phyloP scores from a whole-genome alignment of 2,113 vertebrate species.

The Istiophorus platypterus region DNA sequence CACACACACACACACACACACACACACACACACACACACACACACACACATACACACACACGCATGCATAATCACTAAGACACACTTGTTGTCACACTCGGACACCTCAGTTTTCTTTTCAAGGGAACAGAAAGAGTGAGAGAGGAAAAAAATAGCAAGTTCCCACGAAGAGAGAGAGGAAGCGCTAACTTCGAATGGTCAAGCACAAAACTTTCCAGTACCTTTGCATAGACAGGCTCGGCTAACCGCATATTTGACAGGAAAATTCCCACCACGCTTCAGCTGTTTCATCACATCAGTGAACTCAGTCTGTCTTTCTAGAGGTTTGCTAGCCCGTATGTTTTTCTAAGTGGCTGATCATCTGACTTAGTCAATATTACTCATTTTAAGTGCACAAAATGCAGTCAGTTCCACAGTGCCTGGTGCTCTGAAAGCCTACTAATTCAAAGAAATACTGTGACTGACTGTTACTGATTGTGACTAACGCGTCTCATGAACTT shows the following conservation, averaged over 20 bases:
- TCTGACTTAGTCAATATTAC: background rate
- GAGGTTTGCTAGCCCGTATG: background rate
- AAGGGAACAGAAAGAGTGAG: slow-evolving; percentile 29
- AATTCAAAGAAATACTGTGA: background rate
- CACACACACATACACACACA: background rate
- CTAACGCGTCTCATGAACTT: background rate
- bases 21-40: background rate
- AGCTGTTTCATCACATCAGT: slow-evolving; percentile 37
- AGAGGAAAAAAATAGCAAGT: slow-evolving; percentile 27
- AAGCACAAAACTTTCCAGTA: slow-evolving; percentile 54
- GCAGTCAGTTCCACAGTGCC: background rate
- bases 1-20: background rate
- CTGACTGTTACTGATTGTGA: too few species aligned
- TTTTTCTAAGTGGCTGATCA: background rate
- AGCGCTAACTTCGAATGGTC: slow-evolving; percentile 54
- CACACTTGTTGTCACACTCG: slow-evolving; percentile 18
- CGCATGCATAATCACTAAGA: slow-evolving; percentile 1
- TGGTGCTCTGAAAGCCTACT: background rate
- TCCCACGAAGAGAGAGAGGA: slow-evolving; percentile 64
- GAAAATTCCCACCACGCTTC: slow-evolving; percentile 21
- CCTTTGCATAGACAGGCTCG: slow-evolving; percentile 29
- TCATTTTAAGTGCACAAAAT: background rate
- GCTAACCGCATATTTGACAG: slow-evolving; percentile 17
- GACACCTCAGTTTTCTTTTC: slow-evolving; percentile 23
- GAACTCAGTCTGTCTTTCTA: slow-evolving; percentile 6